Conservation (phyloP, 2,113 vertebrate species). For the Butastur rufipennis region DNA sequence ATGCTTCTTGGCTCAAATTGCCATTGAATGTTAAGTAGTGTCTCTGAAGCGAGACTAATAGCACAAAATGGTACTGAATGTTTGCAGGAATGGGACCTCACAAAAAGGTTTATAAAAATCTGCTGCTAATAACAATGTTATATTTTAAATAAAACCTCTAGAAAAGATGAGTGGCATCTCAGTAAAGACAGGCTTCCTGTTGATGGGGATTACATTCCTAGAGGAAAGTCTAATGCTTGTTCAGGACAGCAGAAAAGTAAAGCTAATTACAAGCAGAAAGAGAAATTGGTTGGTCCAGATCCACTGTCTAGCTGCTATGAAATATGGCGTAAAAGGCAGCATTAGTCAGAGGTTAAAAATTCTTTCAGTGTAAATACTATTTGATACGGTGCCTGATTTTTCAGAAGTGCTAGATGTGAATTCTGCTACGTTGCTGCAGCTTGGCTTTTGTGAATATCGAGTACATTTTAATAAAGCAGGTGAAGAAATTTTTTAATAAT, state of each 20-base stretch:
- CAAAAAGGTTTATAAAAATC: constrained; percentile 26
- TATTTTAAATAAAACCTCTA: background rate
- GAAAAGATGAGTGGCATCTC: background rate
- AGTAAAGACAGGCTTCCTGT: background rate
- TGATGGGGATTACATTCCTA: background rate
- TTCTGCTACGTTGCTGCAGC: background rate
- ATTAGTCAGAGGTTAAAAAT: background rate
- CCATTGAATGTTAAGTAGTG: constrained; percentile 3
- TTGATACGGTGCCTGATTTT: background rate
- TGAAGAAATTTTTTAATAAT: background rate
- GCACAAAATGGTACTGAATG: background rate
- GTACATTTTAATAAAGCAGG: background rate
- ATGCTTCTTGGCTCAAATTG: constrained; percentile 16
- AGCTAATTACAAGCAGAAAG: constrained; percentile 22
- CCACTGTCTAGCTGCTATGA: background rate
- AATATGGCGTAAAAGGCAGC: background rate
- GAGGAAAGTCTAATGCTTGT: background rate
- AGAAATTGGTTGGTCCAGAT: background rate
- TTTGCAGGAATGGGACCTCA: constrained; percentile 14
- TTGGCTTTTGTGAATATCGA: background rate
- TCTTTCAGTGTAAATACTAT: background rate
- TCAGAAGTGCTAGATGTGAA: background rate
- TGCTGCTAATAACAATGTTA: constrained; percentile 19
- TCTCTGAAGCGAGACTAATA: constrained; percentile 45
- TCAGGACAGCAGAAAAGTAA: constrained; percentile 14